Percentiles rank a stretch among this genome's conserved stretches.
These are phyloP conservation scores for Dendrocopos noguchii DNA, from an alignment of 2,113 vertebrate genomes.

Conservation along the genomic window DNA sequence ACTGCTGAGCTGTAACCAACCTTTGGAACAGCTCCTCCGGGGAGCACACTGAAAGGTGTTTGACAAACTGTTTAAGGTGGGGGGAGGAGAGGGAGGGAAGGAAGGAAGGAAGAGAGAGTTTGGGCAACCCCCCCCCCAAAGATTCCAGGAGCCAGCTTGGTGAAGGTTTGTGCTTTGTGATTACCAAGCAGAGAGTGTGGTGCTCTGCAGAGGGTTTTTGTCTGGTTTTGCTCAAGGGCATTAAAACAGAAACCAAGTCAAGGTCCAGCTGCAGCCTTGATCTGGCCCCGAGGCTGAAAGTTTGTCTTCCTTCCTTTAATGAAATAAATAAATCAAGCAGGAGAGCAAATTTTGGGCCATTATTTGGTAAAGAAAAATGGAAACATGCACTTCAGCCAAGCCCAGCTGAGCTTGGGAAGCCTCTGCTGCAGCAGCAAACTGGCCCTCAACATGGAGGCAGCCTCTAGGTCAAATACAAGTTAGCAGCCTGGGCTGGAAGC, in stretches of 20 bases:
- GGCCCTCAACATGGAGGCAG: neutral
- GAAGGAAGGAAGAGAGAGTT: neutral
- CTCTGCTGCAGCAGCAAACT: neutral
- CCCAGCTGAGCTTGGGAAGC: neutral
- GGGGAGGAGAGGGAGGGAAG: too few relatives aligned
- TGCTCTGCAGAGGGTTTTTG: neutral
- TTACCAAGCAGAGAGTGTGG: neutral
- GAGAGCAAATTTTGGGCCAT: neutral
- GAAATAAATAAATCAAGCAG: neutral
- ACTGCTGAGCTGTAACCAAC: neutral
- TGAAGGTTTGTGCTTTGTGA: rapidly evolving
- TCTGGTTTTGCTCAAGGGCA: neutral
- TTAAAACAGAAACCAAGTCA: neutral
- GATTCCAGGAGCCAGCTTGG: neutral
- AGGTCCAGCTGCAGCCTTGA: neutral
- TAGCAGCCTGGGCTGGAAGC: rapidly evolving
- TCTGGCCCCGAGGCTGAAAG: neutral
- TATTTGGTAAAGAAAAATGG: neutral
- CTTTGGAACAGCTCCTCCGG: neutral
- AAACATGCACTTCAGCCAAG: neutral
- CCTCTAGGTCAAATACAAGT: neutral
- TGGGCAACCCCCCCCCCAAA: neutral
- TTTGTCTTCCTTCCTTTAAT: neutral
- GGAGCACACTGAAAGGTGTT: neutral
- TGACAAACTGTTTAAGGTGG: neutral